Percentiles rank a stretch among this genome's conserved stretches.
Conservation (phyloP, 1,140 invertebrate genomes). For the Propsilocerus akamusi region DNA sequence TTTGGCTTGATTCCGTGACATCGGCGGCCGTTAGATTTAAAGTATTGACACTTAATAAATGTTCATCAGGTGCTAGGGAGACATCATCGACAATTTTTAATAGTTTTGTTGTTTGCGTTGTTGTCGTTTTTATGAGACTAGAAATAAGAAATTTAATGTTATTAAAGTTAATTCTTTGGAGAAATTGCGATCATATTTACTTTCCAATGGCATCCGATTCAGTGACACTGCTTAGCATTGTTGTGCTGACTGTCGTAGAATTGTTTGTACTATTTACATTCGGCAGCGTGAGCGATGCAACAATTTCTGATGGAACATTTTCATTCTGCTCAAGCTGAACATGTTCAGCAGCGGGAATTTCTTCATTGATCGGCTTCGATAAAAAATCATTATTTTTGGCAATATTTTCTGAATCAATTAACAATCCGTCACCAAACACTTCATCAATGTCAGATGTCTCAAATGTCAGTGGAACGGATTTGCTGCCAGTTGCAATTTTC, state of each 20-base stretch:
- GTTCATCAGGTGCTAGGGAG: neutral
- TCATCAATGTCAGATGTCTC: neutral
- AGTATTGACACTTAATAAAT: neutral
- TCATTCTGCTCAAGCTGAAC: neutral
- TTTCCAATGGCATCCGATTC: neutral
- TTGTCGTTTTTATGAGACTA: neutral
- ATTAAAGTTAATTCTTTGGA: neutral
- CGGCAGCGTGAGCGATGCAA: neutral
- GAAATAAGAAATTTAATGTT: neutral
- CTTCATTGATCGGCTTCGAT: neutral
- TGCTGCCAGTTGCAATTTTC: conserved; percentile 3
- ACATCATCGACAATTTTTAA: neutral
- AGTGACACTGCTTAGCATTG: neutral
- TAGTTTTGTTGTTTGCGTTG: neutral
- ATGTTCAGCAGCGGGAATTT: neutral
- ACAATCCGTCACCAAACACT: neutral
- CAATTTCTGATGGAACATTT: neutral
- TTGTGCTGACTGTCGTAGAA: neutral
- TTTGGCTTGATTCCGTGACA: neutral
- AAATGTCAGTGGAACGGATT: neutral
- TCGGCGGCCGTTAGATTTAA: neutral
- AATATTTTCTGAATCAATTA: neutral
- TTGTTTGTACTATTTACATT: conserved; percentile 3
- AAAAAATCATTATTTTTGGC: neutral
- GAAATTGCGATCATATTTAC: neutral